These are phyloP conservation scores for Neofelis nebulosa DNA, from an alignment of 2,113 vertebrate species.

Conservation along the genomic window DNA sequence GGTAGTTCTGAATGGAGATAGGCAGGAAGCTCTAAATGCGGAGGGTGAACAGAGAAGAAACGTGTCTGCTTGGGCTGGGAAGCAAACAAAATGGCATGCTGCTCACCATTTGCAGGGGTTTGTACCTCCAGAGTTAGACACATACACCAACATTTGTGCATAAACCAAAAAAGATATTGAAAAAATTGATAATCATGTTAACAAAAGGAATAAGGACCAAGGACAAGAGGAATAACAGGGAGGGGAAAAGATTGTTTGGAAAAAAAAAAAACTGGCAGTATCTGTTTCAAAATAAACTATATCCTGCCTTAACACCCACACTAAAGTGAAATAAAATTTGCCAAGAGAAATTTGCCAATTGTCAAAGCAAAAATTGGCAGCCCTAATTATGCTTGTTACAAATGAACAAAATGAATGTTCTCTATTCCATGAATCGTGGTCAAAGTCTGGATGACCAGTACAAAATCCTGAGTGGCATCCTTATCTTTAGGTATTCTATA, in stretches of 20 bases:
- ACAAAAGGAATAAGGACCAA: neutral
- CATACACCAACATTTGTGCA: neutral
- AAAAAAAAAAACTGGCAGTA: neutral
- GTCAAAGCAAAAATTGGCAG: slow-evolving; percentile 57
- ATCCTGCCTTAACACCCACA: slow-evolving; percentile 32
- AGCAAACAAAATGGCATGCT: neutral
- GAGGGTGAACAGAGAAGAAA: neutral
- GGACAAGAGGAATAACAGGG: neutral
- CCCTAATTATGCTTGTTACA: slow-evolving; percentile 51
- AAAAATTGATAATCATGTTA: neutral
- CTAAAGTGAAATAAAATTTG: slow-evolving; percentile 54
- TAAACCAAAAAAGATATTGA: neutral
- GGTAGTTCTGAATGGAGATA: neutral
- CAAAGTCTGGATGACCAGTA: neutral
- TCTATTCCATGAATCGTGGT: slow-evolving; percentile 19
- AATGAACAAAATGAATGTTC: slow-evolving; percentile 45
- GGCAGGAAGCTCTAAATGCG: neutral
- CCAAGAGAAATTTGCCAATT: slow-evolving; percentile 55
- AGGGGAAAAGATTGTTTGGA: neutral
- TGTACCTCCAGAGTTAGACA: neutral
- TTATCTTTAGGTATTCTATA: neutral
- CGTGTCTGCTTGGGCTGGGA: accelerated
- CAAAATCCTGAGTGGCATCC: neutral
- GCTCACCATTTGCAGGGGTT: neutral
- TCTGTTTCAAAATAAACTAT: slow-evolving; percentile 34